A percentile compares a stretch with the other conserved stretches of the same genome.
phyloP scores from a whole-genome alignment of 2,888 invertebrate species.

The Drosophila hamatofila region DNA sequence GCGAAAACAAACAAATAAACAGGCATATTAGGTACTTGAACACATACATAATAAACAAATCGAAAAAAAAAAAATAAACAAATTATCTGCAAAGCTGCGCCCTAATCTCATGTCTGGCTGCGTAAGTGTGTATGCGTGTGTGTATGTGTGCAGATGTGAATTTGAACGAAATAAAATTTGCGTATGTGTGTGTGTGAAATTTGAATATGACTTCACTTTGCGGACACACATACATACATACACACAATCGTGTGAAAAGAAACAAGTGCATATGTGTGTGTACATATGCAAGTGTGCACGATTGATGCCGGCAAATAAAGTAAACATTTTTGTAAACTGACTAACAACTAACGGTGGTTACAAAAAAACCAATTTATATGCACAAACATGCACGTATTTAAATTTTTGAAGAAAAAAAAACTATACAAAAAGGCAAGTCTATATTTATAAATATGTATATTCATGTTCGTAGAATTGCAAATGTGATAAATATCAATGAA shows the following conservation, averaged over 20 bases:
- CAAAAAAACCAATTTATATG: not conserved
- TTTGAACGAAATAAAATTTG: not conserved
- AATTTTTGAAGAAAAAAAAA: not conserved
- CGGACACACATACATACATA: not conserved
- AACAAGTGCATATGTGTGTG: constrained; percentile 5
- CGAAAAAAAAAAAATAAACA: not conserved
- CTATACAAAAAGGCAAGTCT: not conserved
- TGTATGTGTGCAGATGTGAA: not conserved
- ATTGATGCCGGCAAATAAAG: constrained; percentile 19
- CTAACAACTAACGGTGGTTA: constrained; percentile 1
- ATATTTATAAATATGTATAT: not conserved
- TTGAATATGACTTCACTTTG: constrained; percentile 5
- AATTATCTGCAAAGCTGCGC: constrained; percentile 12
- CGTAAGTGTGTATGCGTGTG: not conserved
- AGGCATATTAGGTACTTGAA: not conserved
- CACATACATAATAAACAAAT: not conserved
- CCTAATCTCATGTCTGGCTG: constrained; percentile 1
- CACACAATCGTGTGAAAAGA: not conserved
- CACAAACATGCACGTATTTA: not conserved
- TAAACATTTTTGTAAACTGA: constrained; percentile 15
- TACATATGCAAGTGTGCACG: not conserved
- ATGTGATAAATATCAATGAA: not conserved
- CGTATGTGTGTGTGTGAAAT: not conserved
- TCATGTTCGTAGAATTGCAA: constrained; percentile 1
- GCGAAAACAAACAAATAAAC: not conserved